These are phyloP conservation scores for Holacanthus passer DNA, from an alignment of 2,113 vertebrate genomes.

Conservation along the genomic window DNA sequence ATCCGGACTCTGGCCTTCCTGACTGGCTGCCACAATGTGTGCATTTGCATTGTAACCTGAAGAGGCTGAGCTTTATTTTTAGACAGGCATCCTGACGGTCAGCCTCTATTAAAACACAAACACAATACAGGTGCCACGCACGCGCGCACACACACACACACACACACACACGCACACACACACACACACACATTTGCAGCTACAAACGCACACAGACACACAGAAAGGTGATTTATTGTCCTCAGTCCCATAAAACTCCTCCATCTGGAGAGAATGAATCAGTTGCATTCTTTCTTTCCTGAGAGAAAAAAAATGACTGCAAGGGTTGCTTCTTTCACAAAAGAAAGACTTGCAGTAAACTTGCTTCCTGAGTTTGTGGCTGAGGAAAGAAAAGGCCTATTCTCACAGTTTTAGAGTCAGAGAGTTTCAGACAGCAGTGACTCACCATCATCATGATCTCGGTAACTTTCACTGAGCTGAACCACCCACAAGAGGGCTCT, in stretches of 20 bases:
- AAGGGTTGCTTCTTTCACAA: constrained; percentile 46
- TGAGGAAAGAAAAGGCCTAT: constrained; percentile 50
- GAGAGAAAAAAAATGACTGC: constrained; percentile 36
- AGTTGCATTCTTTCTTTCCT: constrained; percentile 75
- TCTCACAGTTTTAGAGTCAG: constrained; percentile 49
- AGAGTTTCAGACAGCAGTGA: constrained; percentile 54
- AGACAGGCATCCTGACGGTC: constrained; percentile 45
- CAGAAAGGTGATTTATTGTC: constrained; percentile 61
- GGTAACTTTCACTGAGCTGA: constrained; percentile 34
- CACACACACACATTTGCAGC: neutral
- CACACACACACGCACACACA: neutral
- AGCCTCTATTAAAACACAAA: constrained; percentile 32
- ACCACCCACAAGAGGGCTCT: constrained; percentile 60
- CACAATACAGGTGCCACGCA: constrained; percentile 38
- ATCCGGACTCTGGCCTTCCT: constrained; percentile 58
- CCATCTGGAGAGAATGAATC: constrained; percentile 79
- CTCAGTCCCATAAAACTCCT: constrained; percentile 55
- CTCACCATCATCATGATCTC: constrained; percentile 56
- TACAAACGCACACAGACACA: constrained; percentile 3
- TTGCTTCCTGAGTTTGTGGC: constrained; percentile 18
- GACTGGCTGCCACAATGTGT: constrained; percentile 49
- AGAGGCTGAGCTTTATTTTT: constrained; percentile 74
- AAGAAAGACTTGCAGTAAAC: constrained; percentile 61
- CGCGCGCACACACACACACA: constrained; percentile 12
- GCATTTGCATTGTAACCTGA: constrained; percentile 72